phyloP scores from a whole-genome alignment of 2,888 invertebrate genomes.

The Epirrhoe tristata region DNA sequence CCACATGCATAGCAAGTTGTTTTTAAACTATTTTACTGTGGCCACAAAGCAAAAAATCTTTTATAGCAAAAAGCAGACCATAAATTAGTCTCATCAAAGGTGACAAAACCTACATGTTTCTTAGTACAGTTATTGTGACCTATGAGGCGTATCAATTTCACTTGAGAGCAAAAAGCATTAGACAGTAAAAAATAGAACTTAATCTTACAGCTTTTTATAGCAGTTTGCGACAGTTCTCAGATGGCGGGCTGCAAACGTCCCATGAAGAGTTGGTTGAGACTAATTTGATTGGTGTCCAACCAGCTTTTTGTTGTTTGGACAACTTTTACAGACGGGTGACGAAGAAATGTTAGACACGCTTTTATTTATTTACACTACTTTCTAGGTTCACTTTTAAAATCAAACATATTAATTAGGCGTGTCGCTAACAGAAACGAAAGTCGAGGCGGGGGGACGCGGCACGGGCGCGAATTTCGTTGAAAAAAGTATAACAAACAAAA shows the following conservation, averaged over 20 bases:
- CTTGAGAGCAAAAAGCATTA: conserved; percentile 23
- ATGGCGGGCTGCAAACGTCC: conserved; percentile 45
- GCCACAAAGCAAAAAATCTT: conserved; percentile 6
- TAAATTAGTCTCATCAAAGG: not conserved
- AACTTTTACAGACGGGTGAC: conserved; percentile 34
- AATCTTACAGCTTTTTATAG: conserved; percentile 17
- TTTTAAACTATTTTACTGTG: not conserved
- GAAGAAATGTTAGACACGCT: conserved; percentile 26
- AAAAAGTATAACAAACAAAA: too few species aligned
- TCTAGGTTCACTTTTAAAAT: conserved; percentile 16
- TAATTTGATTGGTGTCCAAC: conserved; percentile 50
- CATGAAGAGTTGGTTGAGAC: conserved; percentile 47
- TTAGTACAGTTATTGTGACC: not conserved
- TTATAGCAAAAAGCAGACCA: conserved; percentile 8
- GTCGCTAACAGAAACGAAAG: too few species aligned
- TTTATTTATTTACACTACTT: conserved; percentile 27
- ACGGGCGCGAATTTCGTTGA: too few species aligned
- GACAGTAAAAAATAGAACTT: conserved; percentile 17
- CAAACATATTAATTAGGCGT: not conserved
- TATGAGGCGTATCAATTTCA: not conserved
- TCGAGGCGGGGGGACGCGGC: too few species aligned
- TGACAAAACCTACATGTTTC: conserved; percentile 2
- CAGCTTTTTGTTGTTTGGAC: conserved; percentile 41
- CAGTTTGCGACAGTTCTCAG: conserved; percentile 36
- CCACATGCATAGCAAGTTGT: not conserved